These are phyloP conservation scores for Eubasilissa regina DNA, from an alignment of 1,140 invertebrate genomes.

Conservation along the genomic window DNA sequence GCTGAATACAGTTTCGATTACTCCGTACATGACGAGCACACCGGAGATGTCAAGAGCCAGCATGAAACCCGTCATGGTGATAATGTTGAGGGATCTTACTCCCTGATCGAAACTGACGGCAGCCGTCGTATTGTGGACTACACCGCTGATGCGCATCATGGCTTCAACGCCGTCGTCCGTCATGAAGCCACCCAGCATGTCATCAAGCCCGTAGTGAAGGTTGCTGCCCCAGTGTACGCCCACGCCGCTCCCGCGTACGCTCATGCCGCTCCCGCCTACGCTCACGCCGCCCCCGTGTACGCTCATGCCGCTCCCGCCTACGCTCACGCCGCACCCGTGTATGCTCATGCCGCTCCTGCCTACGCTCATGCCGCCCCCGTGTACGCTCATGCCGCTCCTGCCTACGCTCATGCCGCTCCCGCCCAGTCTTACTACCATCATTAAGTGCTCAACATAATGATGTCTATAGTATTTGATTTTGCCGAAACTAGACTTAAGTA, in stretches of 20 bases:
- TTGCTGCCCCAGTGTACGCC: conserved; percentile 52
- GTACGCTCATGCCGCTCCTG: conserved; percentile 39
- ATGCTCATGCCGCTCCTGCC: conserved; percentile 41
- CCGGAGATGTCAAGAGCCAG: conserved; percentile 76
- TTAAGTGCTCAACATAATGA: conserved; percentile 49
- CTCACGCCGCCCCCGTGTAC: no score
- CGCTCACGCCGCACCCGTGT: no score
- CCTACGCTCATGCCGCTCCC: conserved; percentile 64
- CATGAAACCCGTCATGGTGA: conserved; percentile 75
- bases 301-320: not conserved
- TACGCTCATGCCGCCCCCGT: conserved; percentile 63
- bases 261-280: no score
- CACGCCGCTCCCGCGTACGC: not conserved
- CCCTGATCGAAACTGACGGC: conserved; percentile 78
- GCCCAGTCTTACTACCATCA: conserved; percentile 52
- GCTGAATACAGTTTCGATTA: conserved; percentile 66
- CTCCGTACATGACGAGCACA: conserved; percentile 72
- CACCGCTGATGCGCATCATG: conserved; percentile 80
- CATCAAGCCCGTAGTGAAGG: conserved; percentile 60
- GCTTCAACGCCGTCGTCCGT: conserved; percentile 80
- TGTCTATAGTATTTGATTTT: no score
- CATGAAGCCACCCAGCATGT: conserved; percentile 69
- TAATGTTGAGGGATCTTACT: conserved; percentile 74
- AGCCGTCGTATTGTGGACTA: conserved; percentile 81
- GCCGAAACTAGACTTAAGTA: conserved; percentile 58